Percentiles rank a stretch among this genome's conserved stretches.
These are phyloP conservation scores for Abramis brama DNA, from an alignment of 2,113 vertebrate genomes.

Conservation along the genomic window DNA sequence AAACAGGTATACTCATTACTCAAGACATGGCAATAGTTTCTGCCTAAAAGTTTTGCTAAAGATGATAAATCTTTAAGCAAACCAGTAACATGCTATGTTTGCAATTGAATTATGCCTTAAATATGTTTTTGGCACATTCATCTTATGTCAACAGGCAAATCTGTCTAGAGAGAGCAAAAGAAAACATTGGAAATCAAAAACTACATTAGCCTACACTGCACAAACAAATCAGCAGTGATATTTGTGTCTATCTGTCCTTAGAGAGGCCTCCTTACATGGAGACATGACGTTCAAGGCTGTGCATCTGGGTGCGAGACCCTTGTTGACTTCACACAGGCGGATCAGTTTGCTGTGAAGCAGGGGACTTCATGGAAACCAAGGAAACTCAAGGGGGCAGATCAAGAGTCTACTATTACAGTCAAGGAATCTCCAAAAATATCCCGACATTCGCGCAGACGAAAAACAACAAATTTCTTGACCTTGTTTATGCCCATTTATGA, in stretches of 20 bases:
- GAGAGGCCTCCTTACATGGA: slow-evolving; percentile 5
- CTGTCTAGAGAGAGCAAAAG: background rate
- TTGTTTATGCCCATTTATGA: slow-evolving; percentile 44
- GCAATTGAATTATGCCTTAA: background rate
- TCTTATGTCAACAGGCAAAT: background rate
- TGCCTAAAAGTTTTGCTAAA: background rate
- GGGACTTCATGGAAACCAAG: slow-evolving; percentile 67
- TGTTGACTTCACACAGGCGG: slow-evolving; percentile 52
- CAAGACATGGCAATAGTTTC: background rate
- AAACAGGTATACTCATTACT: background rate
- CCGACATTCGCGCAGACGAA: slow-evolving; percentile 8
- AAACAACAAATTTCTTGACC: slow-evolving; percentile 37
- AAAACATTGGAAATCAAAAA: slow-evolving; percentile 1
- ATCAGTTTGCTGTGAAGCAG: slow-evolving; percentile 47
- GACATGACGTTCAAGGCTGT: slow-evolving; percentile 39
- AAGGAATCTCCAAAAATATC: slow-evolving; percentile 28
- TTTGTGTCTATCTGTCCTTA: slow-evolving; percentile 1
- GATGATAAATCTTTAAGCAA: background rate
- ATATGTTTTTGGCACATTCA: background rate
- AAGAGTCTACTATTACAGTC: slow-evolving; percentile 28
- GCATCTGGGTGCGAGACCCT: slow-evolving; percentile 30
- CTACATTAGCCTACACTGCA: background rate
- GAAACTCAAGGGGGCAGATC: slow-evolving; percentile 60
- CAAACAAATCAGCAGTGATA: slow-evolving; percentile 10
- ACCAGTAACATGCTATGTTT: background rate